A percentile compares a stretch with the other conserved stretches of the same genome.
phyloP scores from a whole-genome alignment of 2,113 vertebrate genomes.

The Antechinus flavipes region DNA sequence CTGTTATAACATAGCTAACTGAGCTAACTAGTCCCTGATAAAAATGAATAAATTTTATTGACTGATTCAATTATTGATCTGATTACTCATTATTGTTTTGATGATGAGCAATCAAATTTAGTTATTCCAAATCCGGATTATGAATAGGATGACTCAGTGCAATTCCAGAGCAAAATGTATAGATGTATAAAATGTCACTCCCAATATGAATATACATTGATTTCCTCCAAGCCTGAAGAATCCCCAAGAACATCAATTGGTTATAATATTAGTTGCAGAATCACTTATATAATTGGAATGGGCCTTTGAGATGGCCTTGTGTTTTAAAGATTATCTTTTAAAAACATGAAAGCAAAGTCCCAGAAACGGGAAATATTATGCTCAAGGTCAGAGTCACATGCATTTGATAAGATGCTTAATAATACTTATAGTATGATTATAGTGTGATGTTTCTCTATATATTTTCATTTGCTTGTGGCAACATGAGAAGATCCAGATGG shows the following conservation, averaged over 20 bases:
- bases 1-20: neutral
- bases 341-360: neutral
- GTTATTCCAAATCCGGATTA: neutral
- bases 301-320: neutral
- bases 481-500: neutral
- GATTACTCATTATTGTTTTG: neutral
- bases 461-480: neutral
- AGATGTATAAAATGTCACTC: neutral
- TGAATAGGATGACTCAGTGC: neutral
- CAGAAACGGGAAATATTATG: neutral
- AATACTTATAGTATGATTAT: neutral
- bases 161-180: neutral
- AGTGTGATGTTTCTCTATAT: neutral
- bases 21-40: neutral
- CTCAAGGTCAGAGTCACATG: neutral
- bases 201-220: neutral
- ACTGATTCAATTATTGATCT: neutral
- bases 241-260: neutral
- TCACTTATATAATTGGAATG: neutral
- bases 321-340: neutral
- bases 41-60: neutral
- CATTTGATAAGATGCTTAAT: neutral
- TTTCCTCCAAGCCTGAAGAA: neutral
- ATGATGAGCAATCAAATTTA: neutral
- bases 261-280: neutral